Base-by-base conservation (phyloP, 2,113 vertebrate genomes). In the Solenodon paradoxus region DNA sequence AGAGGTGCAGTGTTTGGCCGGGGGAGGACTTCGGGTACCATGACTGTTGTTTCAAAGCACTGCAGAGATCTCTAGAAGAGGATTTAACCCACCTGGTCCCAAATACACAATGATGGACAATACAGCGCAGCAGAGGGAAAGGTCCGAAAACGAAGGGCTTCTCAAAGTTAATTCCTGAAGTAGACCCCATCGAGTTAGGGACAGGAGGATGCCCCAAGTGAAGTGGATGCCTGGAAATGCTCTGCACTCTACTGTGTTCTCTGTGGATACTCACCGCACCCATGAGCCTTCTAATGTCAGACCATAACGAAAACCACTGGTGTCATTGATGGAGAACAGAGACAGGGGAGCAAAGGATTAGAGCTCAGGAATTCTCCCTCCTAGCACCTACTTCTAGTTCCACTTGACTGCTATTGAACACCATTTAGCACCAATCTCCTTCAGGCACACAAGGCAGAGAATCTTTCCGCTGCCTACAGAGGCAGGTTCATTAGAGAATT, bases 401-500 rank as follows among this genome's bases (percentile, higher is more conserved):
- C 63, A 45, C 35, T 40, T 86, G 74, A 63, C 79, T 61, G 66
- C 79, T 53, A 3, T 26, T 69, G 45, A 78, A 40, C 32, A 22
- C 38, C 17, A 0, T n/a, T 35, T 72, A 47, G 8, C 24, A 13
- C 38, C 5, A 38, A 32, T 61, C 53, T 89, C 83, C 91, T 85
- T 47, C 57, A 40, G 47, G 68, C 16, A n/a, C 45, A 49, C 40
- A 53, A 32, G 89, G 77, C 68, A 47, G 35, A 85, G n/a, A 63
- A 35, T 68, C 35, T 71, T 59, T 66, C 42, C 28, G 59, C 45
- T 40, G 53, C 66, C 47, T 28, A 2, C 68, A 89, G 86, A 53
- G 51, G 74, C 24, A 90, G 47, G 61, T 90, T 95, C 75, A 82
- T 80, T 90, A 22, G 40, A 85, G 55, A 72, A 47, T 78, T 84